Percentiles rank a stretch among this genome's conserved stretches.
Evolutionary conservation across 2,113 vertebrate genomes (phyloP).

Genomic region (Colossoma macropomum): DNA sequence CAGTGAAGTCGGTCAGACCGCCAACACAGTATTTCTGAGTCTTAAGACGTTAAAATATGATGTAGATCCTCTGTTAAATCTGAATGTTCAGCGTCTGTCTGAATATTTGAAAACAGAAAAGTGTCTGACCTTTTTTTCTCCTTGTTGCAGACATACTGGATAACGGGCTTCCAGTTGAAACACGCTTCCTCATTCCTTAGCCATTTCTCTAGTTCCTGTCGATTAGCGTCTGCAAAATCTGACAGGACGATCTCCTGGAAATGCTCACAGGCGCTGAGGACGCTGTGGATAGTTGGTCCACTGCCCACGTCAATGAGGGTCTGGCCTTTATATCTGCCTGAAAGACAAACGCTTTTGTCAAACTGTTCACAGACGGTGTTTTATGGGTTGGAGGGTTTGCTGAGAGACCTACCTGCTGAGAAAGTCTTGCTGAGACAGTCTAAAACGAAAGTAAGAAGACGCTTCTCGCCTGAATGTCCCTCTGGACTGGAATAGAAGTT

Average conservation of each 20-base stretch:
- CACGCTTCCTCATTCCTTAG: conserved; percentile 66
- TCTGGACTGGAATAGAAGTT: conserved; percentile 63
- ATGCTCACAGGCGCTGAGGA: conserved; percentile 72
- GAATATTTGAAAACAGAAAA: neutral
- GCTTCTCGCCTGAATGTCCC: conserved; percentile 56
- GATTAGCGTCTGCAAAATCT: conserved; percentile 68
- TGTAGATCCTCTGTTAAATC: too few relatives aligned
- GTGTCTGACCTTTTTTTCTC: conserved; percentile 70
- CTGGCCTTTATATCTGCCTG: conserved; percentile 64
- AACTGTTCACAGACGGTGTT: neutral
- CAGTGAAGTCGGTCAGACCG: too few relatives aligned
- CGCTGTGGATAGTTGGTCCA: conserved; percentile 71
- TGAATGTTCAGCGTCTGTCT: neutral
- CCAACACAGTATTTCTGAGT: too few relatives aligned
- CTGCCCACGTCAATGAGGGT: conserved; percentile 72
- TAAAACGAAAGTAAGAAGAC: conserved; percentile 59
- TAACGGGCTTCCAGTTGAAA: conserved; percentile 71
- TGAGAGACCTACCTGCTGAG: conserved; percentile 57
- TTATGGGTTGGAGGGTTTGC: neutral
- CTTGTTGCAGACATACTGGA: conserved; percentile 69
- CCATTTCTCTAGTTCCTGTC: conserved; percentile 69
- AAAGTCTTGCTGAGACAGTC: conserved; percentile 69
- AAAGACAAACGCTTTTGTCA: neutral
- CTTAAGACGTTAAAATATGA: too few relatives aligned
- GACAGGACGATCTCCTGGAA: conserved; percentile 68